Evolutionary conservation across 1,140 invertebrate genomes (phyloP).

Genomic region (Zaprionus ghesquierei): DNA sequence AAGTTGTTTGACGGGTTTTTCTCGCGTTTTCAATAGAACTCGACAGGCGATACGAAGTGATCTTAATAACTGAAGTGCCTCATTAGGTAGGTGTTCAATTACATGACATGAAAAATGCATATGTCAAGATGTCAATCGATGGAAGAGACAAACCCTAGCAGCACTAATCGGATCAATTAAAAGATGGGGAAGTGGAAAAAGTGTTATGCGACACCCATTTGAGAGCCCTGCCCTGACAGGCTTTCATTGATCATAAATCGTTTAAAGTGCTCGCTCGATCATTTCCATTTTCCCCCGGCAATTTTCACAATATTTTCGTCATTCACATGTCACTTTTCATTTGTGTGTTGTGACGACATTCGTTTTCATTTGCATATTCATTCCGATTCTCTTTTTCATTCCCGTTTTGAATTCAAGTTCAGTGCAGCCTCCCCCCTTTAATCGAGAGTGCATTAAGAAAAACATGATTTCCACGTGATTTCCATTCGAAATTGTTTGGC

Average conservation of each 20-base stretch:
- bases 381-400: not conserved
- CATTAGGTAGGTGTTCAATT: constrained; percentile 66
- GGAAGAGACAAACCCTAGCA: constrained; percentile 7
- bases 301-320: constrained; percentile 12
- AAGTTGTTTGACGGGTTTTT: not conserved
- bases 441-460: constrained; percentile 52
- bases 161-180: constrained; percentile 25
- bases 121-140: constrained; percentile 43
- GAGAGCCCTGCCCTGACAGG: constrained; percentile 14
- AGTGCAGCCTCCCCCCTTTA: constrained; percentile 20
- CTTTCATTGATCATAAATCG: constrained; percentile 24
- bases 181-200: not conserved
- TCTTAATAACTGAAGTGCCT: constrained; percentile 40
- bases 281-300: constrained; percentile 41
- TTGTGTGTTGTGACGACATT: constrained; percentile 8
- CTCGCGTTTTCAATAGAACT: constrained; percentile 1
- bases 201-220: not conserved
- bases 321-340: constrained; percentile 51
- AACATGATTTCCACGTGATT: constrained; percentile 59
- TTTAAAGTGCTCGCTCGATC: constrained; percentile 20
- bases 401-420: constrained; percentile 58
- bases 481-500: constrained; percentile 53
- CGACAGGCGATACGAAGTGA: constrained; percentile 23
- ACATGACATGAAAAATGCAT: constrained; percentile 65
- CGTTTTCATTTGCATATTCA: not conserved